Evolutionary conservation across 2,888 invertebrate species (phyloP).

Genomic region (Hyppa rectilinea): DNA sequence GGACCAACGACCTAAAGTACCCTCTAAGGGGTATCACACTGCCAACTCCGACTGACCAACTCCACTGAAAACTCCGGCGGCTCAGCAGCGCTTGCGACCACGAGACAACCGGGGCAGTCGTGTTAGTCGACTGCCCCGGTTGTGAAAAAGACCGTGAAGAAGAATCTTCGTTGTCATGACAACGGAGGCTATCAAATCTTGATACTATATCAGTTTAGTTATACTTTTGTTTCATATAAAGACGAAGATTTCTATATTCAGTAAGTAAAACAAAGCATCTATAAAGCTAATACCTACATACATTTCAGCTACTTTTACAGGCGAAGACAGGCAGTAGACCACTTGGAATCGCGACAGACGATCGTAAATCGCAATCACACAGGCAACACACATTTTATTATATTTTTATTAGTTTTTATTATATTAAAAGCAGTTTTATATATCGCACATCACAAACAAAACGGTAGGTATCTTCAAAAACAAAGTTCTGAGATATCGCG

Average conservation of each 20-base stretch:
- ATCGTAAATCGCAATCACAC: constrained; percentile 43
- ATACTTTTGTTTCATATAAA: background rate
- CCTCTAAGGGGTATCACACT: too few relatives aligned
- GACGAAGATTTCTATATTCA: constrained; percentile 3
- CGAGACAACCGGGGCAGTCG: too few relatives aligned
- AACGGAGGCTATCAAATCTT: background rate
- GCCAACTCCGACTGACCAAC: too few relatives aligned
- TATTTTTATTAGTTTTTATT: constrained; percentile 34
- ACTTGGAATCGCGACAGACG: constrained; percentile 25
- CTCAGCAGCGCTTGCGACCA: too few relatives aligned
- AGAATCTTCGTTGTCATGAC: too few relatives aligned
- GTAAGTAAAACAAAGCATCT: constrained; percentile 25
- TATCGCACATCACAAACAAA: too few relatives aligned
- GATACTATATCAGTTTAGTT: background rate
- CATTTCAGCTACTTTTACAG: constrained; percentile 31
- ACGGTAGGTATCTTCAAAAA: too few relatives aligned
- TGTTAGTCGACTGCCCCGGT: too few relatives aligned
- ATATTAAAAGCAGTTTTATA: constrained; percentile 11
- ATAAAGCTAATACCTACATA: constrained; percentile 16
- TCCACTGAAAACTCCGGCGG: too few relatives aligned
- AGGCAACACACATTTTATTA: constrained; percentile 30
- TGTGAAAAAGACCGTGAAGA: too few relatives aligned
- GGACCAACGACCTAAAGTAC: too few relatives aligned
- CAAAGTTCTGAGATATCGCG: too few relatives aligned
- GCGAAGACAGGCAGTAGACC: constrained; percentile 10